Evolutionary conservation across 2,888 invertebrate genomes (phyloP).

Genomic region (Diloba caeruleocephala): DNA sequence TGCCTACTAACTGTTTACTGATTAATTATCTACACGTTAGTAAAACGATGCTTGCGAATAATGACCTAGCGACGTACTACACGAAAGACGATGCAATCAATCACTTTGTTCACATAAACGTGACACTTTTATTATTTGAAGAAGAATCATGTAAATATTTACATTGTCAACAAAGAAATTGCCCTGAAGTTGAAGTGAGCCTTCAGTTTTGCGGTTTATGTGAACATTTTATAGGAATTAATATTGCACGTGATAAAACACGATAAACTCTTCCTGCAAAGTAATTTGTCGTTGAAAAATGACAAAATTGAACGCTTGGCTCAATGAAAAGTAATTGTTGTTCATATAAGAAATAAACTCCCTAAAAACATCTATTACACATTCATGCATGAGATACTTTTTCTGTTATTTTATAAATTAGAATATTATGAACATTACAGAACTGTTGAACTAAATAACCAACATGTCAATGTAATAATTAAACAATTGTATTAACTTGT

Average conservation of each 20-base stretch:
- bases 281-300: conserved; percentile 12
- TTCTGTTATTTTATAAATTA: conserved; percentile 15
- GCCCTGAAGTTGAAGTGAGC: conserved; percentile 40
- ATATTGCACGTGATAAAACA: conserved; percentile 43
- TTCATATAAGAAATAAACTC: conserved; percentile 15
- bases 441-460: conserved; percentile 39
- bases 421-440: conserved; percentile 21
- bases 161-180: conserved; percentile 48
- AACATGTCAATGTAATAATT: conserved; percentile 37
- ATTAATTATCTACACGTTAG: conserved; percentile 32
- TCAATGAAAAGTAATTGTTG: conserved; percentile 10
- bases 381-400: conserved; percentile 40
- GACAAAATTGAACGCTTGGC: conserved; percentile 12
- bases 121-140: conserved; percentile 79
- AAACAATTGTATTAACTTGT: conserved; percentile 30
- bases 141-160: conserved; percentile 67
- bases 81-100: conserved; percentile 72
- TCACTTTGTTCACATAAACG: conserved; percentile 75
- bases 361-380: conserved; percentile 6
- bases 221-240: conserved; percentile 59
- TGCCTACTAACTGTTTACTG: conserved; percentile 37
- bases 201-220: conserved; percentile 55
- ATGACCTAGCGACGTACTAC: conserved; percentile 50
- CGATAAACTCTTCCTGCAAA: conserved; percentile 19
- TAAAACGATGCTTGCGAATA: conserved; percentile 36